Evolutionary conservation across 1,140 invertebrate genomes (phyloP).

Genomic region (Ganaspis sp.): DNA sequence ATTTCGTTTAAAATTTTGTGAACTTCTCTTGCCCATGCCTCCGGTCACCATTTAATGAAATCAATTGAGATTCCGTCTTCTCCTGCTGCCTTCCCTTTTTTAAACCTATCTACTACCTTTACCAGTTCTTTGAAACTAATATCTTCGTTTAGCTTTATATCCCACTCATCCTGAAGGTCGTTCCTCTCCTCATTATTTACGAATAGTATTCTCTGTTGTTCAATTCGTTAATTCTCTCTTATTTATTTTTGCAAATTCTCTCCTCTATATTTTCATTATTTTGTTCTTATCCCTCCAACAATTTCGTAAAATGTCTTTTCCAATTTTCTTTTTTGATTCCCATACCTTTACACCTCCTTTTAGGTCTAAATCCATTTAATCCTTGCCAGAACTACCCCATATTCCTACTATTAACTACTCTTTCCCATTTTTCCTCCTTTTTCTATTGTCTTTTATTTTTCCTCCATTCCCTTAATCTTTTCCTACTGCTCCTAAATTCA

Average conservation of each 20-base stretch:
- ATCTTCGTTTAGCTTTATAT: slow-evolving; percentile 26
- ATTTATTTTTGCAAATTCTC: no score
- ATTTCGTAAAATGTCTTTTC: slow-evolving; percentile 38
- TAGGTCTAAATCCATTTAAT: background rate
- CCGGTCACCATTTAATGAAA: slow-evolving; percentile 50
- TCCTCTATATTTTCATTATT: no score
- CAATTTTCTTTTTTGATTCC: slow-evolving; percentile 36
- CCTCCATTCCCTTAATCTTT: background rate
- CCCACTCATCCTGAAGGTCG: background rate
- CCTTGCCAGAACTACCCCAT: background rate
- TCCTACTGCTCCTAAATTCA: no score
- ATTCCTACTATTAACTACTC: background rate
- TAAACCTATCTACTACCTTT: slow-evolving; percentile 54
- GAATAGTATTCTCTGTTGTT: background rate
- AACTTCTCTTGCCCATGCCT: slow-evolving; percentile 36
- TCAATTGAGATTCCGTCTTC: slow-evolving; percentile 59
- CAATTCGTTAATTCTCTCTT: no score
- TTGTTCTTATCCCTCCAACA: background rate
- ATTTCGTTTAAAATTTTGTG: slow-evolving; percentile 36
- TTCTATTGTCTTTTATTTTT: background rate
- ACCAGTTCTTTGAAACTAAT: slow-evolving; percentile 46
- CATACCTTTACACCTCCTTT: background rate
- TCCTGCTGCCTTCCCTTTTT: slow-evolving; percentile 60
- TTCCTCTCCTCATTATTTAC: background rate
- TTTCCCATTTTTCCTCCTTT: slow-evolving; percentile 17